phyloP scores from a whole-genome alignment of 2,797 vertebrate species.

The Poliocrania exsul region DNA sequence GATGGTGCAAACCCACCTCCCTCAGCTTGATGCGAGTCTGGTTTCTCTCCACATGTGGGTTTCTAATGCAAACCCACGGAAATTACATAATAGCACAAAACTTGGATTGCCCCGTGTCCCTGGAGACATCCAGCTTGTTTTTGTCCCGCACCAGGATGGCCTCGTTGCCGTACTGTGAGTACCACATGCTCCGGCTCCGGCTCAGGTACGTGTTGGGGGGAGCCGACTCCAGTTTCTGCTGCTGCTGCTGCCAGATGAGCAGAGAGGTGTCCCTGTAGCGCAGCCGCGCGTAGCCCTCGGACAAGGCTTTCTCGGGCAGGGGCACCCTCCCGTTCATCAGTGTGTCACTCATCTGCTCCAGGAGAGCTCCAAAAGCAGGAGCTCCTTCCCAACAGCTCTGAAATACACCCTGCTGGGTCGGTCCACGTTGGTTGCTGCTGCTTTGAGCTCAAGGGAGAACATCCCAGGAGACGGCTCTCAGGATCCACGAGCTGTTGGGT shows the following conservation, averaged over 20 bases:
- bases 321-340: constrained; percentile 73
- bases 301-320: constrained; percentile 79
- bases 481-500: rapidly evolving
- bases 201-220: constrained; percentile 86
- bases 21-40: background rate
- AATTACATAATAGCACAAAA: constrained; percentile 78
- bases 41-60: rapidly evolving
- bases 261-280: constrained; percentile 88
- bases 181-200: constrained; percentile 89
- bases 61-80: rapidly evolving
- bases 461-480: background rate
- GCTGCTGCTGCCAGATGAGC: constrained; percentile 94
- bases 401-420: rapidly evolving
- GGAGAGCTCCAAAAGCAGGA: rapidly evolving
- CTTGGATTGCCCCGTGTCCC: constrained; percentile 78
- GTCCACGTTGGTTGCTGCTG: background rate
- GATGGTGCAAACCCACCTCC: background rate
- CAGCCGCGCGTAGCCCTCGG: constrained; percentile 76
- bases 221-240: constrained; percentile 77
- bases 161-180: constrained; percentile 84
- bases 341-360: background rate
- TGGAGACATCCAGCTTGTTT: constrained; percentile 64
- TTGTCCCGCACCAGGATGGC: constrained; percentile 81
- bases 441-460: background rate
- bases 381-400: background rate